Evolutionary conservation across 2,797 vertebrate genomes (phyloP), one percentile per base, ranked within the genome.

Genomic region (Adrianichthys oophorus): DNA sequence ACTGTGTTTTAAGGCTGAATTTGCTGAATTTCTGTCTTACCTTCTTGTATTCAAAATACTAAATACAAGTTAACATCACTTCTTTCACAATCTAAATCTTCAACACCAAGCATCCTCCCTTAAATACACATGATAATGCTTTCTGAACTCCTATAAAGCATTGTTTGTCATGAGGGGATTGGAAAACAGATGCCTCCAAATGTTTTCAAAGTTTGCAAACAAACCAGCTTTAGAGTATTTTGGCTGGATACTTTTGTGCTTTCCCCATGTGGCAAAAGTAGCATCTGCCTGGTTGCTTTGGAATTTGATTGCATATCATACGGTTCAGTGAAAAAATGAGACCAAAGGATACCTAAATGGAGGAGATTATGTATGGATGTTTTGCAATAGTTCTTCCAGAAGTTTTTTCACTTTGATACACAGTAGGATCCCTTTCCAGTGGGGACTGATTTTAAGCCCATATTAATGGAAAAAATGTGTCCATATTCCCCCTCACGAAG

Each of bases 31-130:
- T 26, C 5, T 70, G 62, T 68, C 62, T 67, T 65, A 56, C 46
- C 58, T 59, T 48, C 67, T 70, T 49, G 66, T 59, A 44, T 56
- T 19, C 19, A 6, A 26, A 56, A 50, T 49, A 79, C 79, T 80
- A 64, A 76, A 79, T 16, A 17, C 52, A 74, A 56, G 76, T 81
- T 66, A 46, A 62, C 79, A 71, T 84, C 74, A 71, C 67, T 59
- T 70, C 83, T 81, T 79, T 81, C 78, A 79, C 84, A 79, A 85
- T 80, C 78, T 64, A 43, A 79, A 81, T 65, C 63, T 61, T 60
- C 48, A 8, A 46, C 56, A 68, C 56, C 40, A 48, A 41, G 52
- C 49, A 64, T 57, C 50, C 56, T 63, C 48, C 46, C 72, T 66
- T 85, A 84, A 82, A 77, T 73, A 64, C 64, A 58, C 65, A 57